A percentile compares a stretch with the other conserved stretches of the same genome.
phyloP scores from a whole-genome alignment of 2,113 vertebrate species.

The Halcyon malimbica region DNA sequence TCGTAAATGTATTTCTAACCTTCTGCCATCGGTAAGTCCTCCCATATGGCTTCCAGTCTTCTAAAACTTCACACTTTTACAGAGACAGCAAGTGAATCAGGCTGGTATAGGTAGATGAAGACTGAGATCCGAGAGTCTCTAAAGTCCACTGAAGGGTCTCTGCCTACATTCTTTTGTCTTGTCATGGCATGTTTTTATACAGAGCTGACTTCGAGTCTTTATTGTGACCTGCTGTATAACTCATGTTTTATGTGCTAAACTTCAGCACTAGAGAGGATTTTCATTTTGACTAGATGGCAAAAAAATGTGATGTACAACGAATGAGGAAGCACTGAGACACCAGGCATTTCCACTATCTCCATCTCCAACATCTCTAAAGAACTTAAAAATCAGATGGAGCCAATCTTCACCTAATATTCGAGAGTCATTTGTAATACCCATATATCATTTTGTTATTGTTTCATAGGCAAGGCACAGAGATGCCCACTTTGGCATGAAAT shows the following conservation, averaged over 20 bases:
- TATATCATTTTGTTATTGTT: background rate
- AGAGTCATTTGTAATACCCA: background rate
- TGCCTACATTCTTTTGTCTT: background rate
- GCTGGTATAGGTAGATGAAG: background rate
- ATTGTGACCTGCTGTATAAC: background rate
- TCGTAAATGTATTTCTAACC: background rate
- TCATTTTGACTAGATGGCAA: background rate
- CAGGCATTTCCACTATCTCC: background rate
- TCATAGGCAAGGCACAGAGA: background rate
- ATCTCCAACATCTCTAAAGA: background rate
- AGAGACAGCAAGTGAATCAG: background rate
- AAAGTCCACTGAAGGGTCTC: background rate
- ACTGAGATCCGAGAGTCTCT: background rate
- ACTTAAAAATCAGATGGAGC: background rate
- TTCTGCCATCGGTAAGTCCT: background rate
- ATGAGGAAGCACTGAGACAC: background rate
- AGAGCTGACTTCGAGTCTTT: background rate
- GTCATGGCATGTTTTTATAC: background rate
- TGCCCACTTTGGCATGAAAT: background rate
- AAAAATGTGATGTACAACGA: rapidly evolving
- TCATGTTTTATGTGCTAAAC: background rate
- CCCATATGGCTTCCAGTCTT: background rate
- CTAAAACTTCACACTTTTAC: background rate
- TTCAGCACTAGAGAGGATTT: background rate
- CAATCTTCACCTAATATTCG: background rate